A percentile compares a stretch with the other conserved stretches of the same genome.
phyloP scores from a whole-genome alignment of 2,888 invertebrate genomes.

The Nomada ruficornis region DNA sequence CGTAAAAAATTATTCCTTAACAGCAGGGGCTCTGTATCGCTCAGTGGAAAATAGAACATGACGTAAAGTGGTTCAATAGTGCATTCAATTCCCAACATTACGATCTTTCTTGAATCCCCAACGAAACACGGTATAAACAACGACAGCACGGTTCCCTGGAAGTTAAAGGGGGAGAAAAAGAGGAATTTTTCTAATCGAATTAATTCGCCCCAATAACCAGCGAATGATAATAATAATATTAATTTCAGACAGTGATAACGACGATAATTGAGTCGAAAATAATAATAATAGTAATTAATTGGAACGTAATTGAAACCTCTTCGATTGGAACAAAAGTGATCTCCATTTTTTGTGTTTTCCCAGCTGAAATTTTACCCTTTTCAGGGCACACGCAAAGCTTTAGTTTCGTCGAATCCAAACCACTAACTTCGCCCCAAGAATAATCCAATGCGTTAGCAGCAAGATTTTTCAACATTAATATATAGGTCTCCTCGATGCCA shows the following conservation, averaged over 20 bases:
- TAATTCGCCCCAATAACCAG: not conserved
- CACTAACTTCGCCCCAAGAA: slow-evolving; percentile 74
- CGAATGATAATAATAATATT: not conserved
- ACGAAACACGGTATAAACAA: slow-evolving; percentile 82
- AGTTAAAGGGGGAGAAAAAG: not conserved
- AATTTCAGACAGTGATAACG: no score
- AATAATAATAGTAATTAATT: no score
- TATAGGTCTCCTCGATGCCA: slow-evolving; percentile 71
- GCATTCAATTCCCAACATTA: slow-evolving; percentile 80
- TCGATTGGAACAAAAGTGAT: slow-evolving; percentile 77
- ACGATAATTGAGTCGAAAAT: no score
- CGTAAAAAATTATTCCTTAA: slow-evolving; percentile 59
- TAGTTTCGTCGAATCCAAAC: slow-evolving; percentile 76
- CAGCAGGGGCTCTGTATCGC: slow-evolving; percentile 69
- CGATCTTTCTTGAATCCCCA: slow-evolving; percentile 72
- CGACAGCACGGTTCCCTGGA: slow-evolving; percentile 80
- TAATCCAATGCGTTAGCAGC: slow-evolving; percentile 58
- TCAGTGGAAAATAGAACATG: slow-evolving; percentile 79
- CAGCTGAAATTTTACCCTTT: slow-evolving; percentile 74
- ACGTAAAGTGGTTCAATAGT: slow-evolving; percentile 80
- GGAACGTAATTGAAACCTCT: slow-evolving; percentile 48
- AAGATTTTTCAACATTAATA: slow-evolving; percentile 78
- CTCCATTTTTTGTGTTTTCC: slow-evolving; percentile 50
- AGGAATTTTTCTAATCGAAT: not conserved
- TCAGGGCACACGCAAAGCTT: slow-evolving; percentile 76